Base-by-base conservation (phyloP, 2,113 vertebrate genomes). In the Oryzias melastigma region DNA sequence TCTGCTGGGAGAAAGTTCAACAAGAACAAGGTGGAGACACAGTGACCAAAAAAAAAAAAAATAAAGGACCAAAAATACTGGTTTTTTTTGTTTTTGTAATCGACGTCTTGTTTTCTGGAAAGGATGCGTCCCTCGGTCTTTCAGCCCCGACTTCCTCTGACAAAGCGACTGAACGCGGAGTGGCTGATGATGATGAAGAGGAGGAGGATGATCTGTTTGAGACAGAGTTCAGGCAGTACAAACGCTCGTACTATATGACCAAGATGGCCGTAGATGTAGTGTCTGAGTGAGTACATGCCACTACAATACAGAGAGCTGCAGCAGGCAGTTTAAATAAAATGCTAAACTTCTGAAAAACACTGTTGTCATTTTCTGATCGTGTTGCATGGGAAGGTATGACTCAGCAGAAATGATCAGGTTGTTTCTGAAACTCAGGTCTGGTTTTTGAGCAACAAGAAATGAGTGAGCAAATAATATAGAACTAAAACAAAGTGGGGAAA, bases 191-290 rank as follows among this genome's bases (percentile, higher is more conserved):
- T 46, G 94, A 97, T 18, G 95, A 98, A 14, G 91, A 92, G 27
- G 96, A 98, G 81, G 95, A 98, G 50, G 96, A 99, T 15, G 96
- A 98, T 65, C 82, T 99, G n/a, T 99, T 99, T 90, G 97, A 99
- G 86, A 94, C 95, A 0, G 97, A 99, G 82, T 98, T 99, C 83
- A 93, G 95, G 69, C 97, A 99, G 74, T 98, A 98, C 86, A 98
- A 98, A 71, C 93, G 96, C 83, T 94, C 93, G 2, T 99, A 99
- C 70, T 99, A 99, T 70, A 99, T 98, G 96, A 94, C 94, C 58
- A 99, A 99, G 90, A 97, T 99, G 93, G 96, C 90, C 0, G 94
- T 99, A 79, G 96, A 98, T 68, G 89, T 98, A 49, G 97, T 99
- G 56, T 98, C 97, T 49, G 96, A 98, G 97, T 99, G 85, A 85